Percentiles rank a stretch among this genome's conserved stretches.
phyloP scores from a whole-genome alignment of 2,888 invertebrate genomes.

The Drosophila hamatofila region DNA sequence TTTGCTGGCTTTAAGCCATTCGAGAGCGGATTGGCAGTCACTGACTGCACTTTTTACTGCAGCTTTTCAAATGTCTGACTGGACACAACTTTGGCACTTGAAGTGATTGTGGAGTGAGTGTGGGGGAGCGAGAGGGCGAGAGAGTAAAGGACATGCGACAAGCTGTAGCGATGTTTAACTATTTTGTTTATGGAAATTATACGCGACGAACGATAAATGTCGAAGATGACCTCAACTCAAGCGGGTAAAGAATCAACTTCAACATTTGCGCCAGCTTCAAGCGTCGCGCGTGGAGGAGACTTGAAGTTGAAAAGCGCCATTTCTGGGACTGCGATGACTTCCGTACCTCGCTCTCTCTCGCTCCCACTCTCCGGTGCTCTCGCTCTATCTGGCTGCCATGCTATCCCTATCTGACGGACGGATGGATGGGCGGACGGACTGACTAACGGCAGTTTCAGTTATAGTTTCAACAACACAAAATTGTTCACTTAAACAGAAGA shows the following conservation, averaged over 20 bases:
- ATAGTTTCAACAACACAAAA: slow-evolving; percentile 70
- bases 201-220: slow-evolving; percentile 37
- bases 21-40: not conserved
- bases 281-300: slow-evolving; percentile 41
- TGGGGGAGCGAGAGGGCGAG: no score
- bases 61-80: not conserved
- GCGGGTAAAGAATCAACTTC: slow-evolving; percentile 25
- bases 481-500: slow-evolving; percentile 40
- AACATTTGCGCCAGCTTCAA: slow-evolving; percentile 23
- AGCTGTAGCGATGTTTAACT: slow-evolving; percentile 61
- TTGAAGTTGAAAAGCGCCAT: slow-evolving; percentile 45
- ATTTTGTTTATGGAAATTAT: slow-evolving; percentile 77
- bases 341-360: slow-evolving; percentile 37
- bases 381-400: not conserved
- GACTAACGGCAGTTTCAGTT: slow-evolving; percentile 76
- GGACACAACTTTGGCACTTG: slow-evolving; percentile 49
- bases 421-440: slow-evolving; percentile 3
- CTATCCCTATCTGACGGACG: slow-evolving; percentile 10
- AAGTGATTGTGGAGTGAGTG: slow-evolving; percentile 32
- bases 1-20: slow-evolving; percentile 12
- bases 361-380: not conserved
- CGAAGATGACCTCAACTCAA: slow-evolving; percentile 54
- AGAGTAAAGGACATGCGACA: slow-evolving; percentile 35
- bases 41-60: slow-evolving; percentile 1
- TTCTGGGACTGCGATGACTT: slow-evolving; percentile 49